Percentiles rank a stretch among this genome's conserved stretches.
Conservation (phyloP, 2,113 vertebrate genomes). For the Natator depressus region DNA sequence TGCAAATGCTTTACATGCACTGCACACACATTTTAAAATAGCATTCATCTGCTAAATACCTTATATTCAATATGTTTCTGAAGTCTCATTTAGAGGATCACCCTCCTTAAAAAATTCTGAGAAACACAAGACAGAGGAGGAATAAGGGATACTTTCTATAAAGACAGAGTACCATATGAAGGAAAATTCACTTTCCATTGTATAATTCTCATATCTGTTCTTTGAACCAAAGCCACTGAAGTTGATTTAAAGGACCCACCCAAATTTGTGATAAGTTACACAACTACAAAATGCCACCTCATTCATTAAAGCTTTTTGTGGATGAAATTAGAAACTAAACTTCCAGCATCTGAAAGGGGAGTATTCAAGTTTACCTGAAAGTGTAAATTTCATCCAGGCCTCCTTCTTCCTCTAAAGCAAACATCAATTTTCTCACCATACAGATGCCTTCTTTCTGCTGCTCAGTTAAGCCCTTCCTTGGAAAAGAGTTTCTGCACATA, state of each 20-base stretch:
- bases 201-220: background rate
- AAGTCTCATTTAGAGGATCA: background rate
- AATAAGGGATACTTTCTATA: background rate
- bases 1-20: background rate
- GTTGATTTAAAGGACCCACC: background rate
- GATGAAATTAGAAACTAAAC: background rate
- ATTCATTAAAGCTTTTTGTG: background rate
- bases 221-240: background rate
- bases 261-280: background rate
- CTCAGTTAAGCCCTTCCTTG: slow-evolving; percentile 82
- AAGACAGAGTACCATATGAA: background rate
- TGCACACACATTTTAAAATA: background rate
- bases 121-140: background rate
- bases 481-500: background rate
- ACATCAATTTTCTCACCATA: slow-evolving; percentile 88
- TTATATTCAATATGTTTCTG: background rate
- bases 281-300: background rate
- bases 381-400: slow-evolving; percentile 91
- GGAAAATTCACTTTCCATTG: background rate
- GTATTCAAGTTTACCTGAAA: slow-evolving; percentile 83
- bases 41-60: background rate
- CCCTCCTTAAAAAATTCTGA: background rate
- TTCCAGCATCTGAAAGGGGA: background rate
- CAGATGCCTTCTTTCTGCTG: slow-evolving; percentile 85
- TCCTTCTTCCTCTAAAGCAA: slow-evolving; percentile 86